Percentiles rank a stretch among this genome's conserved stretches.
These are phyloP conservation scores for Tuberolachnus salignus DNA, from an alignment of 2,888 invertebrate genomes.

Conservation along the genomic window DNA sequence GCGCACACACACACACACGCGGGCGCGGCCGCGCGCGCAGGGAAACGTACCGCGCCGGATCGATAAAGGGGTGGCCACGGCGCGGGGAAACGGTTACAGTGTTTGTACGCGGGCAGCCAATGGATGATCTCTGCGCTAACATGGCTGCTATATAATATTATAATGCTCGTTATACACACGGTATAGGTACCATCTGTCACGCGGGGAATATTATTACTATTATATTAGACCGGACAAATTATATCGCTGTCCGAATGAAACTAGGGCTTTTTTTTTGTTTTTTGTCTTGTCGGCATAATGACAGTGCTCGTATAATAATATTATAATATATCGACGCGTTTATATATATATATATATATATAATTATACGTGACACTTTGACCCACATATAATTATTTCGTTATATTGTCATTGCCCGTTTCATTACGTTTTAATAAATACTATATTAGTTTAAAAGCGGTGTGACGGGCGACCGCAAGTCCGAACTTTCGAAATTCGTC, in stretches of 20 bases:
- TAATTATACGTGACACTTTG: no score
- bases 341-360: no score
- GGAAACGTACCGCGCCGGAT: slow-evolving; percentile 21
- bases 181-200: slow-evolving; percentile 47
- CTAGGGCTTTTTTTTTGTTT: slow-evolving; percentile 19
- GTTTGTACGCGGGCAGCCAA: slow-evolving; percentile 38
- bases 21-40: neutral
- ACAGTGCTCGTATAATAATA: no score
- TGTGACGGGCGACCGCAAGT: no score
- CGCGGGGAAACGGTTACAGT: slow-evolving; percentile 53
- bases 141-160: slow-evolving; percentile 47
- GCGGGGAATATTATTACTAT: slow-evolving; percentile 17
- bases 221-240: slow-evolving; percentile 50
- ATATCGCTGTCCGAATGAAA: slow-evolving; percentile 41
- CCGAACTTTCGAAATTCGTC: no score
- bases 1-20: neutral
- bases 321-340: no score
- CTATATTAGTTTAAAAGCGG: no score
- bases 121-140: slow-evolving; percentile 54
- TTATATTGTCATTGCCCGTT: no score
- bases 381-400: no score
- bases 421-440: no score
- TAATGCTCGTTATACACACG: no score
- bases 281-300: no score
- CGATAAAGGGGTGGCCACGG: slow-evolving; percentile 55